Evolutionary conservation across 2,797 vertebrate genomes (phyloP).

Genomic region (Acanthurus tractus): DNA sequence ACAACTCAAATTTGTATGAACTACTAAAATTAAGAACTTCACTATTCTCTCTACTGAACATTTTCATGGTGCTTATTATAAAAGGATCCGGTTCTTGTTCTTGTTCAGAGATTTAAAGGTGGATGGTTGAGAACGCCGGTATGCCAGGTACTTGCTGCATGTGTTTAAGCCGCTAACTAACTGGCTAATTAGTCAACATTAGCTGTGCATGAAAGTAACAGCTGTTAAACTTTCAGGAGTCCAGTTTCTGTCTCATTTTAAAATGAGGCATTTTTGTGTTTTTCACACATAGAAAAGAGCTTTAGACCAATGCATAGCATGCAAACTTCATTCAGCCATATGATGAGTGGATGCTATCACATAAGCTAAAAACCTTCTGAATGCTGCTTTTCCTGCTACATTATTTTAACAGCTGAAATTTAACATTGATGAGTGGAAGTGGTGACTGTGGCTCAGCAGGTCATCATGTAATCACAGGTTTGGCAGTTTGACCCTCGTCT

Average conservation of each 20-base stretch:
- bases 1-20: not conserved
- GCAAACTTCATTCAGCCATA: constrained; percentile 23
- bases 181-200: constrained; percentile 65
- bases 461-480: too few species aligned
- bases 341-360: constrained; percentile 9
- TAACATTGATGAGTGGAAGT: not conserved
- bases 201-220: constrained; percentile 56
- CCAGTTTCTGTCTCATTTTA: constrained; percentile 39
- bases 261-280: constrained; percentile 4
- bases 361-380: not conserved
- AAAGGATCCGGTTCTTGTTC: constrained; percentile 8
- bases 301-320: constrained; percentile 21
- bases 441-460: too few species aligned
- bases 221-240: constrained; percentile 61
- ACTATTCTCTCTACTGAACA: not conserved
- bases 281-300: not conserved
- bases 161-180: constrained; percentile 36
- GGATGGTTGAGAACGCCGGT: constrained; percentile 21
- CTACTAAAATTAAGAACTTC: constrained; percentile 2
- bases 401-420: not conserved
- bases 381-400: not conserved
- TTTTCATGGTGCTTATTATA: constrained; percentile 11
- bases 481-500: too few species aligned
- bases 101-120: constrained; percentile 34
- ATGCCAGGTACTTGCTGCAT: constrained; percentile 36